Evolutionary conservation across 35 echinoderm and acorn worm species (phyloP).

Genomic region (Ophioderma brevispina): DNA sequence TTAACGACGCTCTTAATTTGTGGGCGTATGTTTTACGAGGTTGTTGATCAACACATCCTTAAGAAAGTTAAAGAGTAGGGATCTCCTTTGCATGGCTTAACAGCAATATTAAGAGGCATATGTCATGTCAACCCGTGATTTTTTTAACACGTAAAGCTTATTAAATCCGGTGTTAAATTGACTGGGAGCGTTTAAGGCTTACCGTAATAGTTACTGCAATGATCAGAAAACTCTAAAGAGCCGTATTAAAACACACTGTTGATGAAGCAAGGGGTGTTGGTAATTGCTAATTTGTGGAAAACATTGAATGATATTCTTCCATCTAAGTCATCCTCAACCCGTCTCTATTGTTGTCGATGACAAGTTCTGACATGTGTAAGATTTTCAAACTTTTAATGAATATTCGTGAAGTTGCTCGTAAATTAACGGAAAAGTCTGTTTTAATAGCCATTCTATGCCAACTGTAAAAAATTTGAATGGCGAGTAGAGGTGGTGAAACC

Average conservation of each 20-base stretch:
- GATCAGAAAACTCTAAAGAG: neutral
- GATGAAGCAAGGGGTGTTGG: neutral
- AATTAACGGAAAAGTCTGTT: neutral
- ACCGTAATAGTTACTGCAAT: neutral
- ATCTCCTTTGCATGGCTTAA: neutral
- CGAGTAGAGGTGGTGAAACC: neutral
- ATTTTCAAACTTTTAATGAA: neutral
- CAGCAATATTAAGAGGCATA: neutral
- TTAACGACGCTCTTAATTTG: neutral
- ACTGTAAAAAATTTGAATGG: too few species aligned
- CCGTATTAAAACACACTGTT: neutral
- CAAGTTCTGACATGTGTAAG: neutral
- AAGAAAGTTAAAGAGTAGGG: neutral
- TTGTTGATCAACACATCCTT: neutral
- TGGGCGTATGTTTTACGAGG: neutral
- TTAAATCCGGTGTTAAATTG: neutral
- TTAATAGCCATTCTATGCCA: neutral
- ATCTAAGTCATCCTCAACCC: neutral
- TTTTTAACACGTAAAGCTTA: neutral
- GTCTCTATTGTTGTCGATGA: neutral
- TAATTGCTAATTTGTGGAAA: neutral
- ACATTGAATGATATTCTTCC: slow-evolving; percentile 1
- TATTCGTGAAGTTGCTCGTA: neutral
- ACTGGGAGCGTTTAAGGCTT: neutral
- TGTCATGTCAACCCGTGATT: neutral